Evolutionary conservation across 2,888 invertebrate genomes (phyloP), one percentile per base, ranked within the genome.

Genomic region (Netelia inedita): DNA sequence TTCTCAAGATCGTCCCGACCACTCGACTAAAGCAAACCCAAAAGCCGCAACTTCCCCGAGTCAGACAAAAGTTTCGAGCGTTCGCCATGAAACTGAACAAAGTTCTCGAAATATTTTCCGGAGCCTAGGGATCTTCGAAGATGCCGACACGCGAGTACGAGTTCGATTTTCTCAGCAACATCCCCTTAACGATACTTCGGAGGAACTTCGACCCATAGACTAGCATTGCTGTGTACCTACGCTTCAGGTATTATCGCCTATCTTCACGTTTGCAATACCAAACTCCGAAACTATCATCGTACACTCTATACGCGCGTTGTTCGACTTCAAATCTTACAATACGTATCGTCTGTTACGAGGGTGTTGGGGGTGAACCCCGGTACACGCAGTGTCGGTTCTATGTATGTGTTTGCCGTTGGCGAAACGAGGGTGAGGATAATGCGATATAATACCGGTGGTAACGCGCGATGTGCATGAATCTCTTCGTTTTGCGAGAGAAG

Each of bases 351-450:
- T 14, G 23, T 63, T 16, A 16, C 41, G 19, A 9, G 53, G n/a
- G 55, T 23, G 63, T 55, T 21, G n/a, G n/a, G n/a, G n/a, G n/a
- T n/a, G n/a, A n/a, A n/a, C n/a, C n/a, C 19, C 55, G 14, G 63
- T 65, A 14, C 19, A 55, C 65, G 57, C 55, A 71, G 50, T 14
- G 35, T 16, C 9, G 21, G 57, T 5, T 57, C 19, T 46, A n/a
- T 57, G 59, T 50, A 53, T 41, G 35, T 46, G 14, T 28, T 43
- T 14, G 68, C 65, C 19, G 16, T 65, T 53, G 19, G 68, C 1
- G 59, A 65, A 81, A 68, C 50, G 81, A 63, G 74, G 28, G 55
- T 14, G 43, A 74, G 79, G 74, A 72, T 28, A 82, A 69, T 43
- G 35, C 23, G 75, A 59, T 74, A 66, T 21, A 66, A 41, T 19